Conservation (phyloP, 37 sponge, comb jelly and placozoan genomes). For the Petrosia ficiformis region DNA sequence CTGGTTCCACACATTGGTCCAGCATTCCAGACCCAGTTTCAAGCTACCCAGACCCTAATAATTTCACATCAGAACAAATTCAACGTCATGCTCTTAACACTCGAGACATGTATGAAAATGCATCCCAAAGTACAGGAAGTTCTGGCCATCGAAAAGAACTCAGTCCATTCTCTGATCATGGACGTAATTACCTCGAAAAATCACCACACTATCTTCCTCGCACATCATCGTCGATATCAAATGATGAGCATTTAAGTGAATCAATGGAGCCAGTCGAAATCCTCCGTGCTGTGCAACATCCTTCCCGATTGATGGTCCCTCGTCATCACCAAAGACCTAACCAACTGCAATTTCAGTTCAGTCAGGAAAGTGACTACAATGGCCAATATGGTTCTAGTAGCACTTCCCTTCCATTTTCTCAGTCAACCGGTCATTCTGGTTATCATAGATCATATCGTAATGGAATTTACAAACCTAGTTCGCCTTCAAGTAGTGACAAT, state of each 20-base stretch:
- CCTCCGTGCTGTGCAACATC: conserved; percentile 1
- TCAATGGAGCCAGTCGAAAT: neutral
- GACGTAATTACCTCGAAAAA: neutral
- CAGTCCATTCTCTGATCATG: conserved; percentile 5
- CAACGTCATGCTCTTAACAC: neutral
- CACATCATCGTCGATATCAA: neutral
- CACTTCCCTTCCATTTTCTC: conserved; percentile 18
- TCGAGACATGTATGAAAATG: neutral
- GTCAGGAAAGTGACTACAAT: conserved; percentile 50
- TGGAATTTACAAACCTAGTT: conserved; percentile 22
- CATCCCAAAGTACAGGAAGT: neutral
- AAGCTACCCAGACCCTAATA: neutral
- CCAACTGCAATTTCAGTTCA: conserved; percentile 20
- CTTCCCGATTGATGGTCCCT: neutral
- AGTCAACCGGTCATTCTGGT: conserved; percentile 6
- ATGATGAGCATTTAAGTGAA: neutral
- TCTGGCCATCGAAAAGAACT: neutral
- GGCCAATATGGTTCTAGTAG: conserved; percentile 13
- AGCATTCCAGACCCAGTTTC: conserved; percentile 22
- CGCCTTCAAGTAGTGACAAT: conserved; percentile 74
- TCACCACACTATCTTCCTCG: neutral
- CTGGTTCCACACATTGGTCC: conserved; percentile 30
- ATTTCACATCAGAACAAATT: neutral
- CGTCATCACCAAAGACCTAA: neutral
- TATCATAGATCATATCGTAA: conserved; percentile 11